Base-by-base conservation (phyloP, 2,113 vertebrate genomes). In the Mustela lutreola region DNA sequence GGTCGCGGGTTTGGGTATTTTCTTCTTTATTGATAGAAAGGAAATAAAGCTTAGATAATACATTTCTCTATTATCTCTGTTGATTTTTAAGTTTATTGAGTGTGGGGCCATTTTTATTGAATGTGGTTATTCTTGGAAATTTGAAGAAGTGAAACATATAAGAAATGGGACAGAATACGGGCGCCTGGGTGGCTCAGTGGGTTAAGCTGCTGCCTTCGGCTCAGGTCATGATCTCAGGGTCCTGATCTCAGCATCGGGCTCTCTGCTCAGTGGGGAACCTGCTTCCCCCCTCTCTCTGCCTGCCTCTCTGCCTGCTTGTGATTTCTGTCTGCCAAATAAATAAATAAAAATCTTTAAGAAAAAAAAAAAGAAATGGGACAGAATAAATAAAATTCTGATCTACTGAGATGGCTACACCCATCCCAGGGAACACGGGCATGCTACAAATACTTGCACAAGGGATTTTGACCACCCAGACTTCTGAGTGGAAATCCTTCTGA, bases 381-480 rank as follows among this genome's bases (percentile, higher is more conserved):
- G 70, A 88, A 58, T 81, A 62, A 91, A 63, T 95, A 26, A 82
- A 89, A 53, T 86, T 78, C 79, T 83, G 45, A 81, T 53, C 58
- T 48, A 19, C 63, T 58, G 26, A 58, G 45, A 33, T 71, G 42
- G 18, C n/a, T 45, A 65, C 26, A 71, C 16, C 10, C 60, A 71
- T 63, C 70, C 79, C 50, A 50, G 31, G 56, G 48, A 78, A 91
- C 88, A 58, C 88, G 31, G 62, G 11, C 42, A 76, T 6, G 7
- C 39, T 65, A 78, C 50, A 89, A 81, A 95, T 70, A 31, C 58
- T 53, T n/a, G 12, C 5, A n/a, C 19, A 78, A 75, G 22, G 33
- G 82, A 85, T 36, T 36, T 65, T 85, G 82, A 97, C 89, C 56
- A 93, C 58, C 89, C 81, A 91, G 63, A 50, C 2, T 70, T 84